A percentile compares a stretch with the other conserved stretches of the same genome.
phyloP scores from a whole-genome alignment of 2,888 invertebrate genomes.

The Pristionchus exspectatus region DNA sequence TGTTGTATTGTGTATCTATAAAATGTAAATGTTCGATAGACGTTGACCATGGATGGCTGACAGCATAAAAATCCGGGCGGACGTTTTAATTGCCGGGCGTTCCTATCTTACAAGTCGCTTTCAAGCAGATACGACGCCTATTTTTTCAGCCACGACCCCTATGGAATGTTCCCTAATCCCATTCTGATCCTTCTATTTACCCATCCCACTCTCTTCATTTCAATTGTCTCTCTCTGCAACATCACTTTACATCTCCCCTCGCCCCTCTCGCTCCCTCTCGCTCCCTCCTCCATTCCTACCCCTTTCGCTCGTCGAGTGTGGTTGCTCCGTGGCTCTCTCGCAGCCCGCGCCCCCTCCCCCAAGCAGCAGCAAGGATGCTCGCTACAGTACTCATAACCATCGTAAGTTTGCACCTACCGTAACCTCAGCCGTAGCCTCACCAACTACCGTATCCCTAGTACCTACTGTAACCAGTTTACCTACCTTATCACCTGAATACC shows the following conservation, averaged over 20 bases:
- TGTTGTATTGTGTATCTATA: too few species aligned
- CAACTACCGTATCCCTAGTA: too few species aligned
- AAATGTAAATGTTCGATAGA: too few species aligned
- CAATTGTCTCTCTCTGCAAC: neutral
- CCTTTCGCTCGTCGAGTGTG: neutral
- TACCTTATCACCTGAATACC: neutral
- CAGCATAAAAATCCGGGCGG: too few species aligned
- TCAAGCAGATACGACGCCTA: too few species aligned
- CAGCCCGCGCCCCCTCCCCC: neutral
- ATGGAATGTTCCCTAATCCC: too few species aligned
- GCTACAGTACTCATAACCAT: conserved; percentile 46
- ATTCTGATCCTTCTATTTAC: too few species aligned
- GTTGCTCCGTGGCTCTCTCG: conserved; percentile 4
- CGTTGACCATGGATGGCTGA: too few species aligned
- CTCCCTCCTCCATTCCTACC: conserved; percentile 24
- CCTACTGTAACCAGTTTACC: neutral
- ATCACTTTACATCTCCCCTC: neutral
- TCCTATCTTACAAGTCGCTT: too few species aligned
- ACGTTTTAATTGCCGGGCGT: too few species aligned
- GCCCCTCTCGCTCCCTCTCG: neutral
- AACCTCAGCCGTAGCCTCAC: neutral
- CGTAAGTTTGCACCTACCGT: neutral
- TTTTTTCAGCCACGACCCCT: too few species aligned
- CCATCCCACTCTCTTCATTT: too few species aligned
- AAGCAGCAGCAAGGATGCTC: conserved; percentile 2